These are phyloP conservation scores for Trichogramma dendrolimi DNA, from an alignment of 2,888 invertebrate genomes.

Conservation along the genomic window DNA sequence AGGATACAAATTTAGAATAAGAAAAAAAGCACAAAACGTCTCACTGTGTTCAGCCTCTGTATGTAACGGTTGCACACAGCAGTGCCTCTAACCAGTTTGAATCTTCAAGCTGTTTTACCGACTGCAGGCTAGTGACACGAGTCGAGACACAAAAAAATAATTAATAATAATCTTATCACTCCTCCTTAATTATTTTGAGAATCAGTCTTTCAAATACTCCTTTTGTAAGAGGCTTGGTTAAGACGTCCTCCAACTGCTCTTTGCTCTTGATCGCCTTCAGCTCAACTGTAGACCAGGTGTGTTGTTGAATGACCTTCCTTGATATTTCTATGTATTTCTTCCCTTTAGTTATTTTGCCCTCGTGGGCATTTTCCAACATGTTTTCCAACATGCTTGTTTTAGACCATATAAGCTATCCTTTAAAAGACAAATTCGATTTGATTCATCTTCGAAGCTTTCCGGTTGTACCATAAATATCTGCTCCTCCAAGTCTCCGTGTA, in stretches of 20 bases:
- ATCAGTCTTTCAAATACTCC: slow-evolving; percentile 29
- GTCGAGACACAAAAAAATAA: background rate
- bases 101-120: too few species aligned
- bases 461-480: slow-evolving; percentile 32
- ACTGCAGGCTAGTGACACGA: too few species aligned
- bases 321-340: slow-evolving; percentile 34
- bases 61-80: too few species aligned
- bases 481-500: slow-evolving; percentile 21
- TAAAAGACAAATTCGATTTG: slow-evolving; percentile 31
- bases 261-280: slow-evolving; percentile 33
- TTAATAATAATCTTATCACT: slow-evolving; percentile 27
- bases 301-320: slow-evolving; percentile 38
- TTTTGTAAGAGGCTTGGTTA: slow-evolving; percentile 32
- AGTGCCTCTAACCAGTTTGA: too few species aligned
- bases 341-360: slow-evolving; percentile 38
- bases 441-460: slow-evolving; percentile 32
- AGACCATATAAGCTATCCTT: slow-evolving; percentile 38
- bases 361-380: slow-evolving; percentile 36
- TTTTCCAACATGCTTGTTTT: slow-evolving; percentile 38
- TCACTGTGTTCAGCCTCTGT: too few species aligned
- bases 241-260: slow-evolving; percentile 36
- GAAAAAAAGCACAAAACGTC: too few species aligned
- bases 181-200: slow-evolving; percentile 34
- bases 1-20: too few species aligned
- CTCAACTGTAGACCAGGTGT: slow-evolving; percentile 34